Percentiles rank a stretch among this genome's conserved stretches.
Conservation (phyloP, 2,888 invertebrate species). For the Dinocampus coccinellae region DNA sequence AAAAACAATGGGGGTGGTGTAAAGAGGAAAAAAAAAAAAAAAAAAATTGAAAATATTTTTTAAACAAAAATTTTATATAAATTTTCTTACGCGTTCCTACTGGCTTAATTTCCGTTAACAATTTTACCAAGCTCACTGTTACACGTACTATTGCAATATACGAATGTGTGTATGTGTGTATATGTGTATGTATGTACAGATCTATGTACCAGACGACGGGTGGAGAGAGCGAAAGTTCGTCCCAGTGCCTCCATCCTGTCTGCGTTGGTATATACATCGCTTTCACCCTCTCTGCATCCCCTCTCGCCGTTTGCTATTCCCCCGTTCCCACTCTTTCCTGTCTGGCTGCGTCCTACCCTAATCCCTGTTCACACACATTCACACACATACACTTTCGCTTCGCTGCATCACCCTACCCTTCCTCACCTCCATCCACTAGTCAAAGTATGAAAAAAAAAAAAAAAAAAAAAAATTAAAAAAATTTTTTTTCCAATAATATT, state of each 20-base stretch:
- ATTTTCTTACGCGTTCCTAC: slow-evolving; percentile 12
- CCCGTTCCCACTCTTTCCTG: slow-evolving; percentile 21
- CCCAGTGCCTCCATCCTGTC: slow-evolving; percentile 66
- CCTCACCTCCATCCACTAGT: not conserved
- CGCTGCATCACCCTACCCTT: slow-evolving; percentile 27
- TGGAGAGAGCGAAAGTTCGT: slow-evolving; percentile 66
- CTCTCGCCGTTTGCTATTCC: slow-evolving; percentile 22
- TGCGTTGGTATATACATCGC: slow-evolving; percentile 47
- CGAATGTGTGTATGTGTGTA: not conserved
- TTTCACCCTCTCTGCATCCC: slow-evolving; percentile 24
- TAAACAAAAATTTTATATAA: not conserved
- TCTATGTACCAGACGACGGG: slow-evolving; percentile 37
- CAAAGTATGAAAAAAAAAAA: not conserved
- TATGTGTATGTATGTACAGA: not conserved
- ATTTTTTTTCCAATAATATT: too few relatives aligned
- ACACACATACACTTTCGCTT: not conserved
- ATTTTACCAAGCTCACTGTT: slow-evolving; percentile 8
- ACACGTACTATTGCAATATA: not conserved
- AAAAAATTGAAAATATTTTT: not conserved
- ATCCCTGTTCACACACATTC: not conserved
- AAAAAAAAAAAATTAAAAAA: not conserved
- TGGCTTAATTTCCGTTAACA: slow-evolving; percentile 28
- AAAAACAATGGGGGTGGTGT: too few relatives aligned
- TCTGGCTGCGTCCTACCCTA: slow-evolving; percentile 28
- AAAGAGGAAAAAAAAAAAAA: not conserved